Evolutionary conservation across 1,140 invertebrate genomes (phyloP), one percentile per base, ranked within the genome.

Genomic region (Papilio helenus): DNA sequence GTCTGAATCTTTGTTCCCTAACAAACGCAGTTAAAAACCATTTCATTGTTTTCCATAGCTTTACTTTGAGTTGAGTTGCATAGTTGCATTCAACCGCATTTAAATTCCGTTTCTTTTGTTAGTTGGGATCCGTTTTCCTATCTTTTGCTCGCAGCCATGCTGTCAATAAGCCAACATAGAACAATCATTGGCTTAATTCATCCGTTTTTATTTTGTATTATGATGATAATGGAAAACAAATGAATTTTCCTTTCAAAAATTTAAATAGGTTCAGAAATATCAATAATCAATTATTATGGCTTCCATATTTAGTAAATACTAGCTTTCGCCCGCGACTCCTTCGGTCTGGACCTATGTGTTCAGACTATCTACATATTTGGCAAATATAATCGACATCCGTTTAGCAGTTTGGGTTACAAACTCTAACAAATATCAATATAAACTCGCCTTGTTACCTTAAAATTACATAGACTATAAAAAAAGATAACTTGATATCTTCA

Each of bases 31-130:
- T 55, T 20, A 55, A 55, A 55, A 55, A 55, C 58, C 10, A 61
- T 61, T 61, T 61, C 23, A 26, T 61, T 14, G 29, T 29, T 29
- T 68, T 68, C 3, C 12, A 68, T 34, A 26, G 61, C 26, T 68
- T 34, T 7, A 68, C 26, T 68, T 68, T 68, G 23, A 68, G 61
- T 39, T 8, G 34, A 39, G 34, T 8, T 39, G 34, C 34, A 8
- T 39, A 39, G 34, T 68, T 68, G 61, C 26, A 68, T 68, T 68
- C 61, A 68, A 34, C 61, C 61, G 61, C 26, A 68, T 68, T 29
- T 68, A 29, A 68, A 68, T 68, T 68, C 14, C 10, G 14, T 68
- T 68, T 68, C 61, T 68, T 68, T 68, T 68, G 61, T 68, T 68
- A 5, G 4, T 14, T 12, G 10, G 58, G 20, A 68, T 68, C 61